Conservation (phyloP, 1,140 invertebrate species). For the Monomorium pharaonis region DNA sequence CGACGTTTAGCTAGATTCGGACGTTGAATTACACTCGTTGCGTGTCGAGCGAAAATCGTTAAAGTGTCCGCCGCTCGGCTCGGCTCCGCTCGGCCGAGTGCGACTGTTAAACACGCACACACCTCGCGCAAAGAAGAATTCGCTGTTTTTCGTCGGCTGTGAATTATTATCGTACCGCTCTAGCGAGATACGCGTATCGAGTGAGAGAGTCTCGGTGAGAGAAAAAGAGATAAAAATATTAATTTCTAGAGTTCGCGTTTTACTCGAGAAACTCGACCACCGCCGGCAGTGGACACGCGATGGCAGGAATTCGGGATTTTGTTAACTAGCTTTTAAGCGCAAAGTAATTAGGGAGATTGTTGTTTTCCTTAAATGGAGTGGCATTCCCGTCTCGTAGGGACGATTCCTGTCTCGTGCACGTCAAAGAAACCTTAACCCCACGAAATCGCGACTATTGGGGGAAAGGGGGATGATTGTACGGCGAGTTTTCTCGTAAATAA, state of each 20-base stretch:
- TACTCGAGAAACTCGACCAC: not conserved
- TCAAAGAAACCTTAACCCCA: not conserved
- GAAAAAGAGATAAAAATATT: not conserved
- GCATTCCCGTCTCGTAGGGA: not conserved
- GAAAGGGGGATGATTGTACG: not conserved
- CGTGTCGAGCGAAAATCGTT: conserved; percentile 50
- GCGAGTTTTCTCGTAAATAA: conserved; percentile 47
- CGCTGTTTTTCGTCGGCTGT: conserved; percentile 5
- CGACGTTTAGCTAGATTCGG: conserved; percentile 57
- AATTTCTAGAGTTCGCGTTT: conserved; percentile 28
- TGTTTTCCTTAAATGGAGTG: conserved; percentile 15
- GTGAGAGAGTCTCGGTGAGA: conserved; percentile 13
- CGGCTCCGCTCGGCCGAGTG: not conserved
- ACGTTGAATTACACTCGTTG: conserved; percentile 57
- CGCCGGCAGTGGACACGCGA: not conserved
- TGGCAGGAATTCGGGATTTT: conserved; percentile 21
- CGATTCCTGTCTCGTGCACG: not conserved
- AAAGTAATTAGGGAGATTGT: conserved; percentile 20
- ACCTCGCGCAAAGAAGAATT: conserved; percentile 8
- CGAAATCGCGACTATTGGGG: not conserved
- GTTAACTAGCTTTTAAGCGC: conserved; percentile 55
- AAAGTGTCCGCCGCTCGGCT: conserved; percentile 31
- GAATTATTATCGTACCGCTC: conserved; percentile 50
- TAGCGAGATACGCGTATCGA: conserved; percentile 29
- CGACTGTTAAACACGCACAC: conserved; percentile 30